These are phyloP conservation scores for Eulithis testata DNA, from an alignment of 2,888 invertebrate species.

Conservation along the genomic window DNA sequence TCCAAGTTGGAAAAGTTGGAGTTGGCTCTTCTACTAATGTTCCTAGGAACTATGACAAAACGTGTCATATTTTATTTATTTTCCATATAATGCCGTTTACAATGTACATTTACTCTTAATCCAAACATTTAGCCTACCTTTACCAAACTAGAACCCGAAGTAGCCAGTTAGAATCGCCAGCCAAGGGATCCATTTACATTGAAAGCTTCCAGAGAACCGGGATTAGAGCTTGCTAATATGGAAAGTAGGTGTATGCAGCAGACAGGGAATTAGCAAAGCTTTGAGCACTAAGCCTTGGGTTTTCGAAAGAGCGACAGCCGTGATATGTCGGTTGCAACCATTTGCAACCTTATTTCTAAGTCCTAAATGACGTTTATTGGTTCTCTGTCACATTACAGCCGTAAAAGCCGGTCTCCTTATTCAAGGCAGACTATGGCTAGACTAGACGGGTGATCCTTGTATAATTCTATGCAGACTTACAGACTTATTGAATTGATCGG, in stretches of 20 bases:
- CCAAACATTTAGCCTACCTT: background rate
- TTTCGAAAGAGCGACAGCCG: background rate
- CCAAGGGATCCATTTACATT: slow-evolving; percentile 42
- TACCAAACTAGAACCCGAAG: background rate
- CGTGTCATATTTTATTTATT: no score
- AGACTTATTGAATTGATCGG: slow-evolving; percentile 15
- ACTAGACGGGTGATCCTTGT: slow-evolving; percentile 27
- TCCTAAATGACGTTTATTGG: background rate
- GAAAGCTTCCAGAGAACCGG: slow-evolving; percentile 39
- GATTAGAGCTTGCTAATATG: slow-evolving; percentile 37
- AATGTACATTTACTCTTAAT: background rate
- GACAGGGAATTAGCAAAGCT: slow-evolving; percentile 24
- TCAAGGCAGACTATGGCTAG: background rate
- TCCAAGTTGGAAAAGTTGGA: no score
- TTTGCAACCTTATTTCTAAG: background rate
- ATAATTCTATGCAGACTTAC: slow-evolving; percentile 19
- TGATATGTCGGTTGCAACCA: background rate
- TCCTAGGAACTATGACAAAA: no score
- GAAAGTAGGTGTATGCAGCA: slow-evolving; percentile 23
- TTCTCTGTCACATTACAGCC: background rate
- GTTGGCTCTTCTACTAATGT: no score
- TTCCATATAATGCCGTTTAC: background rate
- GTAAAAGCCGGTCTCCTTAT: background rate
- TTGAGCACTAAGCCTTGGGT: slow-evolving; percentile 16
- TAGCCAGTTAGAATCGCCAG: slow-evolving; percentile 8